Conservation (phyloP, 2,888 invertebrate genomes). For the Selenia dentaria region DNA sequence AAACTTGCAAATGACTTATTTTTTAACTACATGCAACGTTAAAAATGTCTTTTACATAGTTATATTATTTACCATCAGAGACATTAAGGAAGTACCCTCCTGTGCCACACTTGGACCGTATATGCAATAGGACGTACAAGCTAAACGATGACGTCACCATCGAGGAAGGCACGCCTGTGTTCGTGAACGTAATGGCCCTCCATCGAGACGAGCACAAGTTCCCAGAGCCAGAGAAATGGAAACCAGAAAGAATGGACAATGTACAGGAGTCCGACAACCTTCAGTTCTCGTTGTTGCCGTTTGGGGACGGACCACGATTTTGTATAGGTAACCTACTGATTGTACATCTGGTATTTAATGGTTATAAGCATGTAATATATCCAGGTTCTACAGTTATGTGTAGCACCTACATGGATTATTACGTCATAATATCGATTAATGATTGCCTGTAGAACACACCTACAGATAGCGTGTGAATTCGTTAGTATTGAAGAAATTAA, state of each 20-base stretch:
- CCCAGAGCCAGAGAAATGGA: conserved; percentile 61
- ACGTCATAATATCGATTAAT: no score
- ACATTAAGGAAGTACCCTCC: conserved; percentile 63
- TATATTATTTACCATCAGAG: no score
- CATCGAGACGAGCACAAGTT: conserved; percentile 56
- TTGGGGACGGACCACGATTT: conserved; percentile 68
- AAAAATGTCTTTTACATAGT: no score
- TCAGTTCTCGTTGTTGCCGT: conserved; percentile 60
- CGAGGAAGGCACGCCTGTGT: conserved; percentile 58
- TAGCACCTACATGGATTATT: no score
- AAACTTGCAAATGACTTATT: no score
- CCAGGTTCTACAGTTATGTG: no score
- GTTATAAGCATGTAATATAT: no score
- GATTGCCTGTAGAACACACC: no score
- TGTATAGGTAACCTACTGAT: conserved; percentile 44
- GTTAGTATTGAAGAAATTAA: no score
- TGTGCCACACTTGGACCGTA: conserved; percentile 55
- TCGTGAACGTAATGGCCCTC: conserved; percentile 57
- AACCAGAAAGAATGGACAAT: conserved; percentile 55
- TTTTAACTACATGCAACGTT: no score
- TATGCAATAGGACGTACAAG: conserved; percentile 50
- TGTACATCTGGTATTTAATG: no score
- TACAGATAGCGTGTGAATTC: no score
- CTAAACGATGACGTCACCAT: conserved; percentile 55
- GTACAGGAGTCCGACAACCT: conserved; percentile 54